Conservation (phyloP, 2,113 vertebrate species). For the Oreotrochilus melanogaster region DNA sequence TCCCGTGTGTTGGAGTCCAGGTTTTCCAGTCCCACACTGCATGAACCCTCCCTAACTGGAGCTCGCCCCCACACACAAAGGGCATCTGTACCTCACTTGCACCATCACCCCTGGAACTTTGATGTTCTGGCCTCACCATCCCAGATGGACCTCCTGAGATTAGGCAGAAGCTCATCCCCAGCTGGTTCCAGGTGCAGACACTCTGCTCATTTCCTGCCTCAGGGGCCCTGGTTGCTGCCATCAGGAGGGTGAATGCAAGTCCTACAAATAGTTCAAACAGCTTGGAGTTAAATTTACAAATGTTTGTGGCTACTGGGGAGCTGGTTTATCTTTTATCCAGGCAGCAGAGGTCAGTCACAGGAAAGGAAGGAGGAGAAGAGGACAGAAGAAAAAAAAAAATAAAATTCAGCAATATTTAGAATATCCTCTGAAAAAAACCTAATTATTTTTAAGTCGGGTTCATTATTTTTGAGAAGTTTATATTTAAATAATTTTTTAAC, state of each 20-base stretch:
- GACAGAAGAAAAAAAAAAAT: neutral
- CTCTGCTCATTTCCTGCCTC: neutral
- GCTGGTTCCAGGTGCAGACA: conserved; percentile 22
- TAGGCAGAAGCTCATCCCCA: neutral
- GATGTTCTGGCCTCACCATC: neutral
- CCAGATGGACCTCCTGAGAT: neutral
- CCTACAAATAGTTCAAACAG: neutral
- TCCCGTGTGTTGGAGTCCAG: neutral
- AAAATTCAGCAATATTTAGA: neutral
- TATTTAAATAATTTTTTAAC: neutral
- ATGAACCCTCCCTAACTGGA: too few relatives aligned
- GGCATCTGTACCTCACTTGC: neutral
- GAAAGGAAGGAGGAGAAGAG: neutral
- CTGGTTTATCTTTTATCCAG: neutral
- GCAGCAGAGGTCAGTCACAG: neutral
- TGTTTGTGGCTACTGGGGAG: neutral
- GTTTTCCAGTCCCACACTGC: neutral
- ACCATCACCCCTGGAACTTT: neutral
- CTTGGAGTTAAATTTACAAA: conserved; percentile 1
- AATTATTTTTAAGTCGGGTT: neutral
- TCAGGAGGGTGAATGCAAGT: neutral
- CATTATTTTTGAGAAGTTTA: neutral
- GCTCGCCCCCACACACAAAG: neutral
- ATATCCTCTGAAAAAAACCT: neutral
- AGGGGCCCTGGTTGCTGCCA: neutral